Evolutionary conservation across 2,113 vertebrate genomes (phyloP).

Genomic region (Nycticebus coucang): DNA sequence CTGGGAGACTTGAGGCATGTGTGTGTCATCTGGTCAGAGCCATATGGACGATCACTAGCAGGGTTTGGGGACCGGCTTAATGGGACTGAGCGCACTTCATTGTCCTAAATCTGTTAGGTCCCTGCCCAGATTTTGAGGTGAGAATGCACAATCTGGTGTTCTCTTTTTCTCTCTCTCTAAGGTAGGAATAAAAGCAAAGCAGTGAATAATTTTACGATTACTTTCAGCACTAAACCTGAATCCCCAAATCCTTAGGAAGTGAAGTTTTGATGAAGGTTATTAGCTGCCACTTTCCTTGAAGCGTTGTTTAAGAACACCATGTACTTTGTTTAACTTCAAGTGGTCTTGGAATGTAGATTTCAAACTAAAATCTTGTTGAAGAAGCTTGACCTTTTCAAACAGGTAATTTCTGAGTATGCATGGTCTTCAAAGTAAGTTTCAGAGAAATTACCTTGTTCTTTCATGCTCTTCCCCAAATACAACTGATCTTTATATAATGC

Average conservation of each 20-base stretch:
- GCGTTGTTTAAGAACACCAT: conserved; percentile 50
- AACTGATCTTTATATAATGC: conserved; percentile 5
- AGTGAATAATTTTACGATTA: neutral
- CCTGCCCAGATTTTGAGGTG: neutral
- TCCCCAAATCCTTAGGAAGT: neutral
- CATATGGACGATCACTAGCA: neutral
- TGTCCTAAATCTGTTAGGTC: neutral
- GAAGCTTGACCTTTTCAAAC: conserved; percentile 53
- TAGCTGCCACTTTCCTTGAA: neutral
- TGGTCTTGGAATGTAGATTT: conserved; percentile 60
- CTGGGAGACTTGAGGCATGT: neutral
- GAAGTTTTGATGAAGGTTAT: neutral
- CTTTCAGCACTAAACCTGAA: neutral
- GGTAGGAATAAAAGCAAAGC: conserved; percentile 14
- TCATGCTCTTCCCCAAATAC: neutral
- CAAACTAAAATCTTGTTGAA: conserved; percentile 20
- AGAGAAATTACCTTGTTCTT: conserved; percentile 46
- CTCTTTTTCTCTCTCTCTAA: neutral
- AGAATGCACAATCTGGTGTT: neutral
- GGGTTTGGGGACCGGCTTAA: neutral
- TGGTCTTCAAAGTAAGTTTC: conserved; percentile 37
- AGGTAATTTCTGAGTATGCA: conserved; percentile 27
- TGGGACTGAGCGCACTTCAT: neutral
- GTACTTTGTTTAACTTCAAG: conserved; percentile 36
- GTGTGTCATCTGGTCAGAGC: neutral